Percentiles rank a stretch among this genome's conserved stretches.
These are phyloP conservation scores for Drosophila bocki DNA, from an alignment of 1,140 invertebrate genomes.

Conservation along the genomic window DNA sequence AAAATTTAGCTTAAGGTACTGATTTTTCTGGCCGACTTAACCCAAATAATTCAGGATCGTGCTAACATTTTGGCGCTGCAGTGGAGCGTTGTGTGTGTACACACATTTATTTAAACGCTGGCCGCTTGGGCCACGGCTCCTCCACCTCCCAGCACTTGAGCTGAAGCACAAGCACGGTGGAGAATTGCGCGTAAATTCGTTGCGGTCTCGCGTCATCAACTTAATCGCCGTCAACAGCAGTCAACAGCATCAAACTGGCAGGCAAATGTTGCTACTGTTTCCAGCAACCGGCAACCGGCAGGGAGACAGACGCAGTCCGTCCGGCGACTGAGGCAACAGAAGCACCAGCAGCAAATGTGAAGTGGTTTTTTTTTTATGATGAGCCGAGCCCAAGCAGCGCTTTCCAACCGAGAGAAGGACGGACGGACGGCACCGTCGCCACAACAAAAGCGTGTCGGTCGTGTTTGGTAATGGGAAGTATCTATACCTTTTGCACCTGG, in stretches of 20 bases:
- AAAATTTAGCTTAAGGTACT: not conserved
- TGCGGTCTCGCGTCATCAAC: constrained; percentile 82
- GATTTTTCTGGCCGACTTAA: not conserved
- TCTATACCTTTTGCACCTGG: constrained; percentile 15
- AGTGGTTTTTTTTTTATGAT: constrained; percentile 73
- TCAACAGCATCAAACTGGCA: constrained; percentile 82
- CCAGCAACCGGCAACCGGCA: constrained; percentile 48
- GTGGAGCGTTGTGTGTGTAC: constrained; percentile 28
- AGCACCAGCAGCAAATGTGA: constrained; percentile 59
- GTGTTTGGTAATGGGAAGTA: constrained; percentile 29
- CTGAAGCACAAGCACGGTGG: constrained; percentile 55
- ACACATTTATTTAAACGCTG: constrained; percentile 72
- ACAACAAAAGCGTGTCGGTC: constrained; percentile 72
- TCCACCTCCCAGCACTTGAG: constrained; percentile 44
- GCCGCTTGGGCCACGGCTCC: constrained; percentile 43
- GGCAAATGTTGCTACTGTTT: constrained; percentile 81
- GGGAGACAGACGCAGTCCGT: constrained; percentile 41
- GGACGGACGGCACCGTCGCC: constrained; percentile 19
- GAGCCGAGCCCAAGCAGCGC: constrained; percentile 58
- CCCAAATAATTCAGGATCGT: not conserved
- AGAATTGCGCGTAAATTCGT: constrained; percentile 84
- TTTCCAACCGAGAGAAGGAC: constrained; percentile 44
- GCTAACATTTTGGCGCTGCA: constrained; percentile 57
- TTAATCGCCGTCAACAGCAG: constrained; percentile 82
- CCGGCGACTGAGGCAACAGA: constrained; percentile 34